Evolutionary conservation across 2,888 invertebrate genomes (phyloP).

Genomic region (Fabriciana adippe): DNA sequence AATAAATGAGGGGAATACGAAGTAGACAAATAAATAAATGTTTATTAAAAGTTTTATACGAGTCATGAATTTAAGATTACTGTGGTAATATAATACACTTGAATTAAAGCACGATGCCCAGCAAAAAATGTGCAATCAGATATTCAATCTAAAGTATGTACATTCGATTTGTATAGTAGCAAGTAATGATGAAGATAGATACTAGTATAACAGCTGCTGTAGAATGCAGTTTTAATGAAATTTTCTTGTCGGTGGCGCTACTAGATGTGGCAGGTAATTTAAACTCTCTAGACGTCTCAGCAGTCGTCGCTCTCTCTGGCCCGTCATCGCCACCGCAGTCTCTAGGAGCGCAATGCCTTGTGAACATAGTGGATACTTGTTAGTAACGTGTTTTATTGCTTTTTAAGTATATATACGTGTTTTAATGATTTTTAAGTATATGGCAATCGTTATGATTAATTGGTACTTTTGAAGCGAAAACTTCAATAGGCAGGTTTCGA

Average conservation of each 20-base stretch:
- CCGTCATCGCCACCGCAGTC: conserved; percentile 27
- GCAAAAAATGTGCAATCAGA: neutral
- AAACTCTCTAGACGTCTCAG: conserved; percentile 53
- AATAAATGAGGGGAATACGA: neutral
- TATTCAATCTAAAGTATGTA: neutral
- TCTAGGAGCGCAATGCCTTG: conserved; percentile 13
- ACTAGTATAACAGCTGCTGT: conserved; percentile 29
- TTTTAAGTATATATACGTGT: conserved; percentile 1
- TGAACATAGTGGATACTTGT: neutral
- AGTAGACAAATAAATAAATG: too few relatives aligned
- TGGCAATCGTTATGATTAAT: too few relatives aligned
- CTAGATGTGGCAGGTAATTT: conserved; percentile 53
- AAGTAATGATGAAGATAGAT: conserved; percentile 18
- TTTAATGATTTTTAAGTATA: neutral
- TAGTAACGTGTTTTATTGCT: conserved; percentile 7
- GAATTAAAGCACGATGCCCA: neutral
- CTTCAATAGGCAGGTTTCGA: too few relatives aligned
- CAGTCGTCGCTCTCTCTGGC: conserved; percentile 51
- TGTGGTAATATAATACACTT: too few relatives aligned
- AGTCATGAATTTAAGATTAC: too few relatives aligned
- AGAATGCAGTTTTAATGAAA: conserved; percentile 56
- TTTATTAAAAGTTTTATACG: too few relatives aligned
- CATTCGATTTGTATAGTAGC: conserved; percentile 4
- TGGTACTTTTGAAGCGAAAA: too few relatives aligned
- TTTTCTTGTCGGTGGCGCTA: conserved; percentile 52